Evolutionary conservation across 2,888 invertebrate genomes (phyloP), one percentile per base, ranked within the genome.

Genomic region (Heliconius sara): DNA sequence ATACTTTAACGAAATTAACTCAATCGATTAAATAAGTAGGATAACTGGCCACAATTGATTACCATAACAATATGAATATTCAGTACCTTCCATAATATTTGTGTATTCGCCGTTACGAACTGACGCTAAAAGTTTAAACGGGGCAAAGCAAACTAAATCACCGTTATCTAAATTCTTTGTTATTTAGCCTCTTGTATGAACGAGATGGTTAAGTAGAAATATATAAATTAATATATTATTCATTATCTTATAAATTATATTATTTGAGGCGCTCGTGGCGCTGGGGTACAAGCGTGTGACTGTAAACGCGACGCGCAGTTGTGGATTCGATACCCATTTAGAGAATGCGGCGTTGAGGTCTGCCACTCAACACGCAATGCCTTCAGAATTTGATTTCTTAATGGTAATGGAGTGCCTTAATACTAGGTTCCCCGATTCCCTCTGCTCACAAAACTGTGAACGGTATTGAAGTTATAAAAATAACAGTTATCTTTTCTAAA

Each of bases 111-210:
- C 68, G 68, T 77, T 68, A 65, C 30, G 34, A 81, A 74, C 73
- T 65, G 67, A 60, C 73, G 22, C 68, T 43, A 52, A 25, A 77
- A 74, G 57, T 73, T 78, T 74, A 77, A 79, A 77, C 79, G 68
- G 72, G 70, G 67, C 71, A 80, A 60, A 47, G 63, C 75, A 80
- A 80, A 76, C 80, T 77, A 67, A 80, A 73, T 78, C 43, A 81
- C 81, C 82, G 83, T 83, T 84, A 83, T 83, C 83, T 85, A 84
- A 83, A 83, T 82, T 83, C 80, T 83, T 83, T 78, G 79, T 82
- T 82, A 83, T 83, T 3, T 80, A 81, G 82, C 83, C 81, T 80
- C 82, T 60, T 77, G 77, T 79, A 81, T 83, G 81, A 83, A 84
- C 84, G 83, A 84, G 83, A 82, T 79, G 78, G 66, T 57, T 39